Conservation (phyloP, 2,888 invertebrate species). For the Cryptocephalus primarius region DNA sequence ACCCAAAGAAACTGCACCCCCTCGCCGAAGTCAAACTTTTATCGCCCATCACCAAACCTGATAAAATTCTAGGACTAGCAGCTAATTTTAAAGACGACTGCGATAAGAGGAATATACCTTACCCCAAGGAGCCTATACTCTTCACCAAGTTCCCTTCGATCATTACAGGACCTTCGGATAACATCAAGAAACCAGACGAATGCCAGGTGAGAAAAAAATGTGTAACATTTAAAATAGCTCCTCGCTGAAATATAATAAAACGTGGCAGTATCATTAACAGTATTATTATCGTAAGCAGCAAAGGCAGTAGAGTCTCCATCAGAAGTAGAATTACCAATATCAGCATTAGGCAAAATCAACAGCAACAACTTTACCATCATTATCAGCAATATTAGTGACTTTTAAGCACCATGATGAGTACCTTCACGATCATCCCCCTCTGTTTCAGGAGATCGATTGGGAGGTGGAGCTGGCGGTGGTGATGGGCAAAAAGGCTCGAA, state of each 20-base stretch:
- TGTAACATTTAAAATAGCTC: not conserved
- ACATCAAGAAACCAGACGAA: constrained; percentile 47
- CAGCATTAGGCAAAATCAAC: too few species aligned
- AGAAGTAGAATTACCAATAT: too few species aligned
- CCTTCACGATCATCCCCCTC: too few species aligned
- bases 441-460: constrained; percentile 66
- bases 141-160: constrained; percentile 75
- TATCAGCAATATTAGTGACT: not conserved
- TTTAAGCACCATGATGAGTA: not conserved
- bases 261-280: too few species aligned
- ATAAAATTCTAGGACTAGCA: constrained; percentile 75
- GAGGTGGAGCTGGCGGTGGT: constrained; percentile 77
- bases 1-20: constrained; percentile 37
- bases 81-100: constrained; percentile 78
- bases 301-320: too few species aligned
- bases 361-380: not conserved
- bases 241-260: not conserved
- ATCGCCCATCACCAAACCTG: constrained; percentile 64
- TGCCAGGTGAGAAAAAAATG: constrained; percentile 43
- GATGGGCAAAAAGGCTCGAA: constrained; percentile 62
- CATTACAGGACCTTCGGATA: constrained; percentile 58
- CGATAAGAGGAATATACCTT: constrained; percentile 59
- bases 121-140: constrained; percentile 64
- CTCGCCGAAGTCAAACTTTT: constrained; percentile 45
- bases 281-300: too few species aligned